Percentiles rank a stretch among this genome's conserved stretches.
Evolutionary conservation across 1,140 invertebrate genomes (phyloP).

Genomic region (Lethocerus indicus): DNA sequence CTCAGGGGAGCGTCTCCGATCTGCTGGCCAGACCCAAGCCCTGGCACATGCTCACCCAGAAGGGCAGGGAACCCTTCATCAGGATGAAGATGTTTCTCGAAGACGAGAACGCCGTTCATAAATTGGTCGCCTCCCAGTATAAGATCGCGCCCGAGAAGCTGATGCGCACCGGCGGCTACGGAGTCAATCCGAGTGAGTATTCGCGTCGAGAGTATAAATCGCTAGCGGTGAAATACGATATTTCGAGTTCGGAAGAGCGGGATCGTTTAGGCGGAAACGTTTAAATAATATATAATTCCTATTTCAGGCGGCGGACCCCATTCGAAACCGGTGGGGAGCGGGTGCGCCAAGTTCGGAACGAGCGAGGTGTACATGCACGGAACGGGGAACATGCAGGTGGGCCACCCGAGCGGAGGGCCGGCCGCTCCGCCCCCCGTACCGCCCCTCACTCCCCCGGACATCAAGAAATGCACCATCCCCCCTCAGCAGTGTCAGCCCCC

Average conservation of each 20-base stretch:
- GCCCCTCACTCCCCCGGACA: constrained; percentile 24
- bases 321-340: constrained; percentile 7
- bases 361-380: constrained; percentile 10
- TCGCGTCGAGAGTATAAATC: background rate
- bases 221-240: background rate
- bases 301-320: constrained; percentile 12
- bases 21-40: constrained; percentile 86
- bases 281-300: background rate
- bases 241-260: no score
- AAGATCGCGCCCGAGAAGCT: constrained; percentile 93
- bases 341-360: constrained; percentile 11
- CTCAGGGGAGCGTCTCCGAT: constrained; percentile 90
- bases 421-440: constrained; percentile 24
- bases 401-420: constrained; percentile 6
- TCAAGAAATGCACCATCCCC: constrained; percentile 12
- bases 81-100: constrained; percentile 97
- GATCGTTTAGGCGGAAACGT: no score
- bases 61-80: constrained; percentile 92
- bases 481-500: constrained; percentile 33
- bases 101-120: constrained; percentile 92
- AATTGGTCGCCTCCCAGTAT: constrained; percentile 90
- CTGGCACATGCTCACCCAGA: constrained; percentile 89
- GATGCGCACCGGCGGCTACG: constrained; percentile 85
- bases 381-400: constrained; percentile 6
- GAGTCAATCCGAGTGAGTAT: constrained; percentile 60